Percentiles rank a stretch among this genome's conserved stretches.
Conservation (phyloP, 1,140 invertebrate genomes). For the Chelonus insularis region DNA sequence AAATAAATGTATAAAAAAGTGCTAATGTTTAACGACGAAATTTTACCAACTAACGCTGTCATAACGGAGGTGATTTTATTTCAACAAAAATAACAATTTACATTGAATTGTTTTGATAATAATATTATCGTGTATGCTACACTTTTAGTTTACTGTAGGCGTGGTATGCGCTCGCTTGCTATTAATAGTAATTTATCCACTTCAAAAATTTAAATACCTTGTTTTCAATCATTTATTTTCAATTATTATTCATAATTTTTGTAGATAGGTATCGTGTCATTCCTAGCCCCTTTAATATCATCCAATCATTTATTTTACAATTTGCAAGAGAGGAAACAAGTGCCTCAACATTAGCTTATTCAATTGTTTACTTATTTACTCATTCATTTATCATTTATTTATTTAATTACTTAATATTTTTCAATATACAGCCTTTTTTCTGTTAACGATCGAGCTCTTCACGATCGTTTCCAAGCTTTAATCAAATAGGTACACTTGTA, state of each 20-base stretch:
- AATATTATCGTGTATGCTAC: slow-evolving; percentile 59
- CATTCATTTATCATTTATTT: slow-evolving; percentile 15
- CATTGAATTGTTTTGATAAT: slow-evolving; percentile 60
- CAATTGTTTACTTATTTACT: slow-evolving; percentile 36
- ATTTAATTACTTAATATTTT: slow-evolving; percentile 44
- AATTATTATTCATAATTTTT: slow-evolving; percentile 18
- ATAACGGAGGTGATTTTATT: slow-evolving; percentile 62
- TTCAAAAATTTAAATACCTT: slow-evolving; percentile 28
- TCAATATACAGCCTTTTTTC: slow-evolving; percentile 25
- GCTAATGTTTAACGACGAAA: slow-evolving; percentile 1
- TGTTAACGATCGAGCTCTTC: slow-evolving; percentile 23
- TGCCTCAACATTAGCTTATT: too few species aligned
- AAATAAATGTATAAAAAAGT: too few species aligned
- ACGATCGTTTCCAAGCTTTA: slow-evolving; percentile 33
- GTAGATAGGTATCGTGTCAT: slow-evolving; percentile 14
- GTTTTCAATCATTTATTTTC: slow-evolving; percentile 15
- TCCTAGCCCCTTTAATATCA: slow-evolving; percentile 8
- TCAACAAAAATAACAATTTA: slow-evolving; percentile 63
- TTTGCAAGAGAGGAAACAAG: too few species aligned
- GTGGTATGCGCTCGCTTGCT: slow-evolving; percentile 55
- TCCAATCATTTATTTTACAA: slow-evolving; percentile 23
- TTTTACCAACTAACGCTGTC: slow-evolving; percentile 30
- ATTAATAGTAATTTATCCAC: slow-evolving; percentile 45
- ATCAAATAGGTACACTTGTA: slow-evolving; percentile 40
- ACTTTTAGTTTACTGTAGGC: slow-evolving; percentile 55